phyloP scores from a whole-genome alignment of 2,113 vertebrate genomes.

The Pygoscelis antarcticus region DNA sequence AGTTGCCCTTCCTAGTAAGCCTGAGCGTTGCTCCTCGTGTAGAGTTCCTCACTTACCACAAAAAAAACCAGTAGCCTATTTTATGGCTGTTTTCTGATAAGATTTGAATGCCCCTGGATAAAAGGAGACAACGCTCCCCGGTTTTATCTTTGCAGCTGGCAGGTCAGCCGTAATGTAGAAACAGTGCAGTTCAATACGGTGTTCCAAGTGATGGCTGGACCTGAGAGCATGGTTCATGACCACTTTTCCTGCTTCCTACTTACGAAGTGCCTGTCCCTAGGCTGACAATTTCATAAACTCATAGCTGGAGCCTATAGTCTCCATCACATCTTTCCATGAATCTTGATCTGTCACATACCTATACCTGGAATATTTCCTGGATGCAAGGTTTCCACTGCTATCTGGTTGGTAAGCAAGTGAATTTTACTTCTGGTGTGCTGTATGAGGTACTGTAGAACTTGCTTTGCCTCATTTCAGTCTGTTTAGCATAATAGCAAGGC shows the following conservation, averaged over 20 bases:
- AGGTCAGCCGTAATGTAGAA: accelerated
- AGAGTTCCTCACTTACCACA: neutral
- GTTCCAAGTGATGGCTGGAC: neutral
- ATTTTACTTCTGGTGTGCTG: neutral
- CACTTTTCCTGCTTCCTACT: neutral
- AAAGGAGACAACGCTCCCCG: neutral
- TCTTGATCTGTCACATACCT: neutral
- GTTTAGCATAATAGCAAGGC: neutral
- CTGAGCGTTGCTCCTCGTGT: accelerated
- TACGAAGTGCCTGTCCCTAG: neutral
- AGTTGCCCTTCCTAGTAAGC: neutral
- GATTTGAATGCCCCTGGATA: no score
- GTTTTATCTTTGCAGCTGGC: neutral
- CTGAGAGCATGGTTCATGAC: neutral
- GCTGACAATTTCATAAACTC: neutral
- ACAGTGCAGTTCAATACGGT: neutral
- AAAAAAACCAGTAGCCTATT: neutral
- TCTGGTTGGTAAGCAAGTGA: neutral
- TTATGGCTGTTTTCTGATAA: neutral
- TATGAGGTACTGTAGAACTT: neutral
- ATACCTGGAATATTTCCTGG: neutral
- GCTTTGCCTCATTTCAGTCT: neutral
- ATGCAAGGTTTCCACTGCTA: neutral
- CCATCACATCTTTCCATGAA: accelerated
- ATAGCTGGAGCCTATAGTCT: neutral